These are phyloP conservation scores for Notodonta dromedarius DNA, from an alignment of 2,888 invertebrate species.

Conservation along the genomic window DNA sequence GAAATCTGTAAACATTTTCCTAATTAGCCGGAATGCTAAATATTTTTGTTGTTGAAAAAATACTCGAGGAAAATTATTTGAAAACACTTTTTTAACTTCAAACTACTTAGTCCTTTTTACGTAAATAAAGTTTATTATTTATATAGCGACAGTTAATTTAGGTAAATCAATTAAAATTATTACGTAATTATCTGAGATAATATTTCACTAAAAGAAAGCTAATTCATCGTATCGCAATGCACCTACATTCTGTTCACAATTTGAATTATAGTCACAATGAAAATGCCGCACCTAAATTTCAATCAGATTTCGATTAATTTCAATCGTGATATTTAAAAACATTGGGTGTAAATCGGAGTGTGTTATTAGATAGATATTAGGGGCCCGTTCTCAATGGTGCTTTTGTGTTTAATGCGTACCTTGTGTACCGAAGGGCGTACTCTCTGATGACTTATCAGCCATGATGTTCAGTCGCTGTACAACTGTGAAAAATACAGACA, in stretches of 20 bases:
- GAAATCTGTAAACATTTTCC: constrained; percentile 73
- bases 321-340: constrained; percentile 35
- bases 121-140: no score
- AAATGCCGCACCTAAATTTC: not conserved
- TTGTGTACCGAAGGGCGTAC: constrained; percentile 76
- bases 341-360: constrained; percentile 15
- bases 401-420: constrained; percentile 55
- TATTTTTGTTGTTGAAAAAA: constrained; percentile 19
- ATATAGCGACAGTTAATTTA: no score
- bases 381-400: constrained; percentile 17
- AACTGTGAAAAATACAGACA: constrained; percentile 51
- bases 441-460: constrained; percentile 73
- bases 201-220: no score
- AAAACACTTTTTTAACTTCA: not conserved
- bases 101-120: no score
- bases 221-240: no score
- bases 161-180: no score
- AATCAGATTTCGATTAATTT: constrained; percentile 2
- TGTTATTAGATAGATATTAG: constrained; percentile 38
- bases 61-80: not conserved
- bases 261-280: no score
- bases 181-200: no score
- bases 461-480: constrained; percentile 76
- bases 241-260: no score
- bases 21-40: constrained; percentile 51